Base-by-base conservation (phyloP, 2,888 invertebrate species). In the Phalangium opilio region DNA sequence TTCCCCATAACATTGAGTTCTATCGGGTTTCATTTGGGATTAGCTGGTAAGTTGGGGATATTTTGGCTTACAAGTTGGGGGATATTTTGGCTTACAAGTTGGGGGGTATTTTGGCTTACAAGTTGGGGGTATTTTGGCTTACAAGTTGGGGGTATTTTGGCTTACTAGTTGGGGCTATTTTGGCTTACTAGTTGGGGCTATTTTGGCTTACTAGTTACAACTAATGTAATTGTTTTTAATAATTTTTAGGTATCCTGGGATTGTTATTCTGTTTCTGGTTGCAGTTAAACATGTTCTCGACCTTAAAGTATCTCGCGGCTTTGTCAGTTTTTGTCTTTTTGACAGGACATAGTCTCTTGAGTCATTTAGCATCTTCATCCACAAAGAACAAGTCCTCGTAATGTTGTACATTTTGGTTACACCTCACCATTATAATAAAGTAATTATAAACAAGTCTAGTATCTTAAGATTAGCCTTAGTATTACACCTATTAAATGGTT, bases 211-310 rank as follows among this genome's bases (percentile, higher is more conserved):
- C n/a, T n/a, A n/a, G n/a, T n/a, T n/a, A n/a, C n/a, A 17, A 38
- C 18, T 8, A 17, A 3, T 38, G 18, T 38, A 12, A 43, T 39
- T 41, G 10, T 50, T n/a, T n/a, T n/a, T n/a, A n/a, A n/a, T n/a
- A n/a, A n/a, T n/a, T n/a, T n/a, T 14, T 71, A 83, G 84, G 75
- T 21, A 89, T 93, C 48, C 81, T 96, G 61, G 74, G 73, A 0
- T 75, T 98, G 47, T 96, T 93, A 71, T 79, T 77, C 45, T 68
- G 83, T 60, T 90, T 98, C 72, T 98, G 95, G 93, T 69, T 90
- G 58, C 75, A 81, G 63, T 72, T 96, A 59, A 81, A 89, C 63
- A 98, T 98, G 96, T 98, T 98, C 73, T 79, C 82, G 57, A 93
- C 96, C 15, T 72, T 91, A 60, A 82, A 87, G 58, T 89, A 86